Evolutionary conservation across 2,888 invertebrate species (phyloP).

Genomic region (Acanthosepion esculentum): DNA sequence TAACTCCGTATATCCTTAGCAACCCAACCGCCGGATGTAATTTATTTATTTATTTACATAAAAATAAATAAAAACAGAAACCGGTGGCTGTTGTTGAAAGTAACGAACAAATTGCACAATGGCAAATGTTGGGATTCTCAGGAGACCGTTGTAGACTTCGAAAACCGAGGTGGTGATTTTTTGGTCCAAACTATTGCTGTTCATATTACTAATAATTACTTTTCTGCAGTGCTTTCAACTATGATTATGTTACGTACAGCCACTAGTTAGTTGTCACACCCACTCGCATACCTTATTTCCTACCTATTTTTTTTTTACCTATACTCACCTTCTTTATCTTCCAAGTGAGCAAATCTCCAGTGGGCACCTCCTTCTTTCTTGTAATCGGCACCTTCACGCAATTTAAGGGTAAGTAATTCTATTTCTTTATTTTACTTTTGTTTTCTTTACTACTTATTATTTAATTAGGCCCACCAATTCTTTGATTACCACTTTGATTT

Average conservation of each 20-base stretch:
- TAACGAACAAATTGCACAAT: background rate
- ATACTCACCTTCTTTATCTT: background rate
- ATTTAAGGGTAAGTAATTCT: background rate
- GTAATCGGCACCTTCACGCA: background rate
- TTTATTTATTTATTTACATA: background rate
- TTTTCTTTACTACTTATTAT: background rate
- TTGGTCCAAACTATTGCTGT: background rate
- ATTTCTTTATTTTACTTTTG: background rate
- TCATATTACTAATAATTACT: background rate
- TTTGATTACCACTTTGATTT: background rate
- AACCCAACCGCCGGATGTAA: background rate
- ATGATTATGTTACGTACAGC: background rate
- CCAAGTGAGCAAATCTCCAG: background rate
- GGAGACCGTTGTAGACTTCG: no score
- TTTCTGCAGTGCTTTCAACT: background rate
- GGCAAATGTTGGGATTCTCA: background rate
- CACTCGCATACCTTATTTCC: background rate
- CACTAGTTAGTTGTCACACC: background rate
- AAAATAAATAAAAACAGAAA: background rate
- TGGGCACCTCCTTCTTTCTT: background rate
- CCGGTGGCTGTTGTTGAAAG: background rate
- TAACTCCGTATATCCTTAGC: background rate
- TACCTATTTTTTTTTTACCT: background rate
- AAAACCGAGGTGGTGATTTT: background rate
- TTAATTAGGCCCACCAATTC: no score